These are phyloP conservation scores for Apostichopus japonicus DNA, from an alignment of 35 echinoderm and acorn worm species.

Conservation along the genomic window DNA sequence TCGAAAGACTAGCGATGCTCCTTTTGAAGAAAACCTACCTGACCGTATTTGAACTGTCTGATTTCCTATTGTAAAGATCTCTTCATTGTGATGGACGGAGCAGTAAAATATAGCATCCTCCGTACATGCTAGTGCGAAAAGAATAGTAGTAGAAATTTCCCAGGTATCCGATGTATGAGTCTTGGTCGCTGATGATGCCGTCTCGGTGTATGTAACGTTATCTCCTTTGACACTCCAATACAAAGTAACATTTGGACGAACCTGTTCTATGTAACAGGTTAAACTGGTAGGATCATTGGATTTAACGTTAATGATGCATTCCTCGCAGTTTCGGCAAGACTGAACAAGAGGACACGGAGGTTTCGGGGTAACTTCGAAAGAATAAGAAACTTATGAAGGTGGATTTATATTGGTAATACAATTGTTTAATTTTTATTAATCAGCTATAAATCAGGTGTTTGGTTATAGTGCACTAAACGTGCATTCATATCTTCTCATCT, in stretches of 20 bases:
- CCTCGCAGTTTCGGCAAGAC: background rate
- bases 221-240: background rate
- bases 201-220: background rate
- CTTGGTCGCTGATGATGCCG: background rate
- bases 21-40: too few species aligned
- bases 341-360: background rate
- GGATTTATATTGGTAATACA: too few species aligned
- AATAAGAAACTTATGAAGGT: background rate
- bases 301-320: background rate
- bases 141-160: background rate
- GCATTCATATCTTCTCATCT: too few species aligned
- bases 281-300: background rate
- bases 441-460: too few species aligned
- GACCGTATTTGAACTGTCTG: too few species aligned
- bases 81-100: background rate
- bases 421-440: too few species aligned
- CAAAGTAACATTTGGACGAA: background rate
- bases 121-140: background rate
- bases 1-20: too few species aligned
- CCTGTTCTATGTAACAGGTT: background rate
- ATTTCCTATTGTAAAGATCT: background rate
- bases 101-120: background rate
- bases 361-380: background rate
- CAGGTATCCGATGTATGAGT: background rate
- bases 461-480: too few species aligned